A percentile compares a stretch with the other conserved stretches of the same genome.
phyloP scores from a whole-genome alignment of 2,888 invertebrate species.

The Sicus ferrugineus region DNA sequence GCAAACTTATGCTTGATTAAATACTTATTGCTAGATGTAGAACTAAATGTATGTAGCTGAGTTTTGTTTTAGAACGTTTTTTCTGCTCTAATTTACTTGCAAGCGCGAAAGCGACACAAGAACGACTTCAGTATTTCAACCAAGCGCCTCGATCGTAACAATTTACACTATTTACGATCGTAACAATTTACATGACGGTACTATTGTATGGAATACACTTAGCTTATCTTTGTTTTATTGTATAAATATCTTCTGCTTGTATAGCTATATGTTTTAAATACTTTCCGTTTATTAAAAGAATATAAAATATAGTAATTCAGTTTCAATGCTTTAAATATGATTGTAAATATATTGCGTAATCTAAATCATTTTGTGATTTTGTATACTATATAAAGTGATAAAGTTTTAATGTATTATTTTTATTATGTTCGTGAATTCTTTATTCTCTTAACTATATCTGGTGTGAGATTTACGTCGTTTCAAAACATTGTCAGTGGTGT shows the following conservation, averaged over 20 bases:
- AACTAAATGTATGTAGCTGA: slow-evolving; percentile 20
- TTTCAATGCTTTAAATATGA: not conserved
- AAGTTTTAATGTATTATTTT: not conserved
- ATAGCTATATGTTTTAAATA: slow-evolving; percentile 17
- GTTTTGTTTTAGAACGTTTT: not conserved
- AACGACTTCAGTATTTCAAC: too few relatives aligned
- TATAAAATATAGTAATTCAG: slow-evolving; percentile 22
- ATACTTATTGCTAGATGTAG: slow-evolving; percentile 1
- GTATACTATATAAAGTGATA: slow-evolving; percentile 24
- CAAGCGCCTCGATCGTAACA: too few relatives aligned
- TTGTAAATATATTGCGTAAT: slow-evolving; percentile 29
- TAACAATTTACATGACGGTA: not conserved
- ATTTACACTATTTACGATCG: not conserved
- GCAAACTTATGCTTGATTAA: not conserved
- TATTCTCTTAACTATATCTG: not conserved
- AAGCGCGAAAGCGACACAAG: too few relatives aligned
- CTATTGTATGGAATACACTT: slow-evolving; percentile 17
- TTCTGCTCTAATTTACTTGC: not conserved
- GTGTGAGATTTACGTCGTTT: not conserved
- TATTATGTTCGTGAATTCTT: not conserved
- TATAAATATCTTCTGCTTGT: slow-evolving; percentile 35
- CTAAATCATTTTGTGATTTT: slow-evolving; percentile 9
- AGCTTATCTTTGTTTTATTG: slow-evolving; percentile 27
- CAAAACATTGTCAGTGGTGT: slow-evolving; percentile 7
- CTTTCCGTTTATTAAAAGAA: slow-evolving; percentile 15